Conservation (phyloP, 2,113 vertebrate genomes). For the Trichomycterus rosablanca region DNA sequence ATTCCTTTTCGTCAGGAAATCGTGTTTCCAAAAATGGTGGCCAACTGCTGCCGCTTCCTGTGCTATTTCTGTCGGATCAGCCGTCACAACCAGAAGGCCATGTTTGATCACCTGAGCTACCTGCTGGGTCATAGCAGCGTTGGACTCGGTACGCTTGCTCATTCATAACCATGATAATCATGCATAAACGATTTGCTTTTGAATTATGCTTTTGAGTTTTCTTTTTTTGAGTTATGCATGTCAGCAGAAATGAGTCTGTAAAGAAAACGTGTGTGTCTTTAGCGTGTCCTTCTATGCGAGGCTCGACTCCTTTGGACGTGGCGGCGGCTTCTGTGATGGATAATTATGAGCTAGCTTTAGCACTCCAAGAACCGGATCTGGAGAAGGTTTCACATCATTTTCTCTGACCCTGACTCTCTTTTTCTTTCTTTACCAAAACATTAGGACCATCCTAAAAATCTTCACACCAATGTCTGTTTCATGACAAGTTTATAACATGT, state of each 20-base stretch:
- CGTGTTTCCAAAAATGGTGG: conserved; percentile 94
- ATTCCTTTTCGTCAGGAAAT: conserved; percentile 87
- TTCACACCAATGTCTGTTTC: background rate
- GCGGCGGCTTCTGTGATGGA: conserved; percentile 96
- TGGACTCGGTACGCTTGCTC: no score
- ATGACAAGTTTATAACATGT: no score
- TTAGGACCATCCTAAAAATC: background rate
- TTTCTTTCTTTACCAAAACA: no score
- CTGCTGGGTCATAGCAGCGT: conserved; percentile 92
- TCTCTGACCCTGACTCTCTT: background rate
- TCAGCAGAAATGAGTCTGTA: background rate
- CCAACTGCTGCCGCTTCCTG: conserved; percentile 93
- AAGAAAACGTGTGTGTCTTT: conserved; percentile 13
- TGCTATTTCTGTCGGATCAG: no score
- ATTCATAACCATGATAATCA: background rate
- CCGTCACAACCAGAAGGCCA: conserved; percentile 93
- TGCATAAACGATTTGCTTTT: background rate
- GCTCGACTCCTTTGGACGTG: conserved; percentile 91
- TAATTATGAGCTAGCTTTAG: conserved; percentile 89
- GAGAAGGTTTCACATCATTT: conserved; percentile 81
- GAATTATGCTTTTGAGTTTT: background rate
- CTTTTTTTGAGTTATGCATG: no score
- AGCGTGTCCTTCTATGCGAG: conserved; percentile 94
- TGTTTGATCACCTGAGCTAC: conserved; percentile 96
- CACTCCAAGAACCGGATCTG: conserved; percentile 82